Evolutionary conservation across 1,140 invertebrate genomes (phyloP), one percentile per base, ranked within the genome.

Genomic region (Apolygus lucorum): DNA sequence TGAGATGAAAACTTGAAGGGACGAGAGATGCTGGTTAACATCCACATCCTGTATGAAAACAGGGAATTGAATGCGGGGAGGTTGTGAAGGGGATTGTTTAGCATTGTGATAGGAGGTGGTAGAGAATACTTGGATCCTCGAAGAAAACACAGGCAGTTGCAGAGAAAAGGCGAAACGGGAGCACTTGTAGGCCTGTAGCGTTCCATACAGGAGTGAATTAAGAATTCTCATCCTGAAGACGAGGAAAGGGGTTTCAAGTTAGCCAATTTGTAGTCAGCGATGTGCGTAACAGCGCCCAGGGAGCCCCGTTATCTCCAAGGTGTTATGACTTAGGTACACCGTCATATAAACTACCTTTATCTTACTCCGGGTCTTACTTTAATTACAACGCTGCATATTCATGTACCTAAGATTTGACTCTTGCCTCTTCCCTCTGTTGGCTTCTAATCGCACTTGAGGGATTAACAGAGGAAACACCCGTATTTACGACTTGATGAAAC

Each of bases 331-430:
- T 59, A 59, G 54, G 54, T 59, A 59, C 54, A 59, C 54, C 54
- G 54, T 59, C 54, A 59, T 59, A 59, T 59, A 59, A 59, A 59
- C 54, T 59, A 59, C 54, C 54, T 59, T 59, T 59, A 59, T 59
- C 54, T 59, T 59, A 59, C 13, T 22, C 34, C 17, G 11, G 54
- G 54, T 59, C 54, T 59, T 59, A 59, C 54, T 59, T 59, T 59
- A 59, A 59, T 59, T 59, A 59, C 54, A 24, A 21, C 54, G 22
- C 54, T 59, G 54, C 54, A 59, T 59, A 59, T 59, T 59, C 54
- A 59, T 59, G 54, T 59, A 59, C 54, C 54, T 24, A 59, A 59
- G 54, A 59, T 59, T 59, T 59, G 54, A 59, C 54, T 59, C 54
- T 59, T 59, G 54, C 11, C 54, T 59, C 22, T 24, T 22, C 54